Base-by-base conservation (phyloP, 2,888 invertebrate genomes). In the Ptilodon capucinus region DNA sequence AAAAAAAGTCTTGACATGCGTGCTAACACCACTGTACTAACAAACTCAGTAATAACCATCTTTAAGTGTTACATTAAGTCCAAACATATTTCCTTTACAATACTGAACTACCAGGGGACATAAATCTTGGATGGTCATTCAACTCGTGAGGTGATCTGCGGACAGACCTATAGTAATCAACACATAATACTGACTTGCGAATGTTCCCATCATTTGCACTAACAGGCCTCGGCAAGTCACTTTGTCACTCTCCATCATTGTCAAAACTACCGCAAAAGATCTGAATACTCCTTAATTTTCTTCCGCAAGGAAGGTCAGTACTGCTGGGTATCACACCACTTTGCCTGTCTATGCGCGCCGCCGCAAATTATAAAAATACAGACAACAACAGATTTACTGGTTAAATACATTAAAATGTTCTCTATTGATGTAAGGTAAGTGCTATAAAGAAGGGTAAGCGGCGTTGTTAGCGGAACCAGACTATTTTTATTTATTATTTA, bases 111-210 rank as follows among this genome's bases (percentile, higher is more conserved):
- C n/a, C n/a, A n/a, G n/a, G n/a, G n/a, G n/a, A n/a, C n/a, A n/a
- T n/a, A n/a, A n/a, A n/a, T n/a, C n/a, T n/a, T n/a, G n/a, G n/a
- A n/a, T n/a, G n/a, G n/a, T n/a, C n/a, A n/a, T n/a, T n/a, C n/a
- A n/a, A n/a, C n/a, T n/a, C n/a, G n/a, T n/a, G n/a, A n/a, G n/a
- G n/a, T n/a, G n/a, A n/a, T n/a, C n/a, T n/a, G 9, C 23, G 23
- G 23, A 23, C 23, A 8, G 8, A n/a, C n/a, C n/a, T n/a, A n/a
- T 2, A 23, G 7, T 23, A 23, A 23, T 2, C 4, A 11, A 23
- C 13, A 41, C 8, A 7, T n/a, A n/a, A 44, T 59, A 60, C 60
- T 57, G 45, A 65, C 65, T 68, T 54, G 65, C 46, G 13, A 65
- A 49, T 0, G 59, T 53, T 2, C 59, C 43, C 2, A 28, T 28